Evolutionary conservation across 2,888 invertebrate species (phyloP).

Genomic region (Drosophila eohydei): DNA sequence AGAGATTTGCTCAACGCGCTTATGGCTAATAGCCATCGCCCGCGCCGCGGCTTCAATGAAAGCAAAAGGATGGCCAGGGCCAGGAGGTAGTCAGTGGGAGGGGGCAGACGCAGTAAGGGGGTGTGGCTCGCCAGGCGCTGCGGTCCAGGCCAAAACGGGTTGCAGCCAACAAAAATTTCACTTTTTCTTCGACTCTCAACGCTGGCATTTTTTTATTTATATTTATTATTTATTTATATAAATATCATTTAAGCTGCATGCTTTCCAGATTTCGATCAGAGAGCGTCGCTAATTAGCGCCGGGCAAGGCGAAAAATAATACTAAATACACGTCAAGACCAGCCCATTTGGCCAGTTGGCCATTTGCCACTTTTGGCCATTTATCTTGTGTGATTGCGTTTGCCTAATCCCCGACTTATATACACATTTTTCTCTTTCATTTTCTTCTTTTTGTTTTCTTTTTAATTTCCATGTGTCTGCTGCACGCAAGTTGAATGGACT

Average conservation of each 20-base stretch:
- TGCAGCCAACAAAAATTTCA: conserved; percentile 63
- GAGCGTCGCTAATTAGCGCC: conserved; percentile 55
- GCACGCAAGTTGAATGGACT: conserved; percentile 37
- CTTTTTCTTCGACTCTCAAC: conserved; percentile 57
- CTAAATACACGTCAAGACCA: conserved; percentile 19
- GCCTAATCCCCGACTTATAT: conserved; percentile 23
- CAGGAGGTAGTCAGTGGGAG: neutral
- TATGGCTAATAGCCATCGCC: conserved; percentile 48
- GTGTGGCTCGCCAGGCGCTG: neutral
- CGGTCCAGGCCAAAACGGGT: conserved; percentile 43
- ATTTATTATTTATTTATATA: conserved; percentile 19
- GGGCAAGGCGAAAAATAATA: conserved; percentile 11
- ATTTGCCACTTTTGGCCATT: conserved; percentile 34
- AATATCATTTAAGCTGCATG: conserved; percentile 22
- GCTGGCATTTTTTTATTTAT: conserved; percentile 14
- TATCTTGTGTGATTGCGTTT: conserved; percentile 21
- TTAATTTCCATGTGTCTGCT: conserved; percentile 9
- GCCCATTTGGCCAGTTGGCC: conserved; percentile 24
- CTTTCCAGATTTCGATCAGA: conserved; percentile 36
- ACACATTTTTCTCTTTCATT: neutral
- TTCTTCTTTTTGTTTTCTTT: conserved; percentile 8
- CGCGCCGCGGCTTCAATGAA: conserved; percentile 58
- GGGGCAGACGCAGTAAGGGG: neutral
- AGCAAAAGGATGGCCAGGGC: conserved; percentile 68
- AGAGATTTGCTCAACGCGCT: conserved; percentile 47